Conservation (phyloP, 2,113 vertebrate species). For the Crypturellus undulatus region DNA sequence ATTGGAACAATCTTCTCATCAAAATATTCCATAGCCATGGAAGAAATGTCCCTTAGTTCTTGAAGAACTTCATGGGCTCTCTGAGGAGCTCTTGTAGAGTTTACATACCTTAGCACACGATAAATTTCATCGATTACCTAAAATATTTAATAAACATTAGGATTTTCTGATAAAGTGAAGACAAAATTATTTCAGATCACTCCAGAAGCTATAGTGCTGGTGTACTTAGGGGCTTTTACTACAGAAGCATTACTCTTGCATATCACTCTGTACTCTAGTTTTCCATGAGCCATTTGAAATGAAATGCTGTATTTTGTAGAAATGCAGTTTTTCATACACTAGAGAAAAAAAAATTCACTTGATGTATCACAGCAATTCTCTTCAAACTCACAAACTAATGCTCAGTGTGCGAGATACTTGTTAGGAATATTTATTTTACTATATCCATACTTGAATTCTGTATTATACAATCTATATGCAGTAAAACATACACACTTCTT, state of each 20-base stretch:
- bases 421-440: neutral
- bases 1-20: constrained; percentile 99
- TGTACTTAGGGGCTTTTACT: neutral
- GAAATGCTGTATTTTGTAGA: neutral
- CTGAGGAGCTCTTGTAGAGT: constrained; percentile 97
- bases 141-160: constrained; percentile 67
- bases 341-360: neutral
- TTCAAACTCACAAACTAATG: neutral
- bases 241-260: neutral
- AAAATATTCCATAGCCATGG: constrained; percentile 99
- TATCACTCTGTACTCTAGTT: neutral
- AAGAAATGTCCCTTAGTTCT: constrained; percentile 97
- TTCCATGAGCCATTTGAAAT: neutral
- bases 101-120: constrained; percentile 95
- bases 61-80: constrained; percentile 97
- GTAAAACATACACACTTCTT: neutral
- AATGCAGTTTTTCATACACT: neutral
- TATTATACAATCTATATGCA: neutral
- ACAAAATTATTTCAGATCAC: constrained; percentile 46
- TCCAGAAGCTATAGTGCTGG: neutral
- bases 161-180: constrained; percentile 34
- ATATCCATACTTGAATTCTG: neutral
- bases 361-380: neutral
- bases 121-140: constrained; percentile 99
- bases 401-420: neutral